Percentiles rank a stretch among this genome's conserved stretches.
Evolutionary conservation across 2,797 vertebrate genomes (phyloP).

Genomic region (Oreochromis mossambicus): DNA sequence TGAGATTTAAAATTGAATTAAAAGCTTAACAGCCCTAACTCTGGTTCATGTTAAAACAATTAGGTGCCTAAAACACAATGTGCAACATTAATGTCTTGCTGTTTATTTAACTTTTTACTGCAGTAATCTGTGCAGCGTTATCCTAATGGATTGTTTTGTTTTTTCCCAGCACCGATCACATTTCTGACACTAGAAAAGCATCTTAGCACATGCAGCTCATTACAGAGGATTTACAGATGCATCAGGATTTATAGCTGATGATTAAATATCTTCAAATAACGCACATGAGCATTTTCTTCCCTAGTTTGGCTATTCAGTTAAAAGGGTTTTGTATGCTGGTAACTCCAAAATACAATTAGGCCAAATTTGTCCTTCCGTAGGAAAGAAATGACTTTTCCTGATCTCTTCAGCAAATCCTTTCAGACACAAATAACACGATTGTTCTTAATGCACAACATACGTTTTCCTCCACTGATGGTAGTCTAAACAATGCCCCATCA

Average conservation of each 20-base stretch:
- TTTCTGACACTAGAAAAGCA: neutral
- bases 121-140: neutral
- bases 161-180: neutral
- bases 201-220: neutral
- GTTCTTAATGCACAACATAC: neutral
- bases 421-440: neutral
- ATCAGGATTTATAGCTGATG: neutral
- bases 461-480: conserved; percentile 1
- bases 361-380: neutral
- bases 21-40: neutral
- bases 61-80: neutral
- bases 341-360: neutral
- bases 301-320: neutral
- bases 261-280: neutral
- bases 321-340: neutral
- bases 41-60: neutral
- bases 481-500: conserved; percentile 47
- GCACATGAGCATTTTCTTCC: neutral
- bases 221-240: neutral
- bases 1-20: neutral
- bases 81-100: neutral
- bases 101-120: neutral
- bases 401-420: neutral
- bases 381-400: neutral
- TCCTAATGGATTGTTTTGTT: neutral